Evolutionary conservation across 2,888 invertebrate genomes (phyloP).

Genomic region (Drosophila aldrichi): DNA sequence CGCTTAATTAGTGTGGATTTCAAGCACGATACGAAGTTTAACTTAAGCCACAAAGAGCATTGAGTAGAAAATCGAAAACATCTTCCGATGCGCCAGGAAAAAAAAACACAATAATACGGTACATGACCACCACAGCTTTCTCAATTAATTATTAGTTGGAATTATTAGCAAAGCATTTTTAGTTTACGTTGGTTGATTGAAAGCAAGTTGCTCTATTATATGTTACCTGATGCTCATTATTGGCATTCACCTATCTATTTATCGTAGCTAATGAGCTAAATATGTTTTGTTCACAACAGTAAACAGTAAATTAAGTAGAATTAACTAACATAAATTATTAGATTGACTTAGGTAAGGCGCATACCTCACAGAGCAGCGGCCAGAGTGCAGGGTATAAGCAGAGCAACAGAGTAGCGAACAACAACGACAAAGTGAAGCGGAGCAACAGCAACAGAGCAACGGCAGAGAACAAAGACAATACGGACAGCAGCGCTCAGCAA

Average conservation of each 20-base stretch:
- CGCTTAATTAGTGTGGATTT: slow-evolving; percentile 50
- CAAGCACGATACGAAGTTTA: slow-evolving; percentile 15
- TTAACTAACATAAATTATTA: no score
- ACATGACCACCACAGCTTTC: background rate
- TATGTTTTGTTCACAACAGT: no score
- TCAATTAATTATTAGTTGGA: background rate
- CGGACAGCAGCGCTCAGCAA: no score
- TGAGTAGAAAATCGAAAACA: slow-evolving; percentile 19
- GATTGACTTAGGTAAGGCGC: no score
- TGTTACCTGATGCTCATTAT: background rate
- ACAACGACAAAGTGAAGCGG: no score
- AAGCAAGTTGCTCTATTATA: background rate
- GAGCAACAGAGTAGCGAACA: no score
- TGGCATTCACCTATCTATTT: background rate
- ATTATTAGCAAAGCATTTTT: background rate
- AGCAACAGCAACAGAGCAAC: no score
- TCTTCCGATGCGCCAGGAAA: background rate
- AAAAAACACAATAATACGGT: background rate
- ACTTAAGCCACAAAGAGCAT: background rate
- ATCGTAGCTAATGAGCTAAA: background rate
- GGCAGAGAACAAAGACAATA: no score
- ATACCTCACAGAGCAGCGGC: no score
- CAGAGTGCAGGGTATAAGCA: no score
- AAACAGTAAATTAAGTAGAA: no score
- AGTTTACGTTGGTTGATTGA: background rate